These are phyloP conservation scores for Rhimphoctona megacephalus DNA, from an alignment of 2,888 invertebrate species.

Conservation along the genomic window DNA sequence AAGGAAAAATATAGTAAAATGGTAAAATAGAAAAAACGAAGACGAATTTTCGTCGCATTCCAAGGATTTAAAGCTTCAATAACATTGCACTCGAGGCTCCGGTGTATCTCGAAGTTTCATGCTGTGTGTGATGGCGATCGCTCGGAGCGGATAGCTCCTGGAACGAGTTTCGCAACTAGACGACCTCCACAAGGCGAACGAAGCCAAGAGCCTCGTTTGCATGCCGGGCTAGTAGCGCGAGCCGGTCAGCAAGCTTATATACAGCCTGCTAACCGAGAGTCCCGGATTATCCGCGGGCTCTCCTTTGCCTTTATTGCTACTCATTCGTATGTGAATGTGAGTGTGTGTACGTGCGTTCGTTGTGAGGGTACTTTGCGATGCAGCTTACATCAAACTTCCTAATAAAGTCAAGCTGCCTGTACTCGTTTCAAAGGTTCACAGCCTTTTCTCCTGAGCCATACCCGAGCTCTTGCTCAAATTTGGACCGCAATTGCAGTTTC, in stretches of 20 bases:
- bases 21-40: neutral
- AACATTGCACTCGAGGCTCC: slow-evolving; percentile 38
- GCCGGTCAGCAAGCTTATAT: slow-evolving; percentile 31
- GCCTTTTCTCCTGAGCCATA: neutral
- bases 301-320: slow-evolving; percentile 38
- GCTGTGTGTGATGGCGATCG: slow-evolving; percentile 51
- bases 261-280: slow-evolving; percentile 33
- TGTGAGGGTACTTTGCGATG: slow-evolving; percentile 4
- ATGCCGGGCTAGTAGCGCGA: slow-evolving; percentile 63
- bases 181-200: slow-evolving; percentile 78
- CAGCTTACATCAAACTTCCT: slow-evolving; percentile 70
- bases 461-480: neutral
- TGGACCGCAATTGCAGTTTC: neutral
- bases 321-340: neutral
- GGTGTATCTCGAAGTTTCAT: slow-evolving; percentile 44
- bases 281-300: slow-evolving; percentile 47
- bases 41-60: neutral
- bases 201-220: slow-evolving; percentile 73
- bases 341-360: neutral
- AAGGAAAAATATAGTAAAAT: neutral
- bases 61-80: neutral
- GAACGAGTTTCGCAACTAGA: slow-evolving; percentile 81
- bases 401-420: slow-evolving; percentile 74
- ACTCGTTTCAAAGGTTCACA: slow-evolving; percentile 4
- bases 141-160: slow-evolving; percentile 66